A percentile compares a stretch with the other conserved stretches of the same genome.
Evolutionary conservation across 2,797 vertebrate genomes (phyloP).

Genomic region (Pygocentrus nattereri): DNA sequence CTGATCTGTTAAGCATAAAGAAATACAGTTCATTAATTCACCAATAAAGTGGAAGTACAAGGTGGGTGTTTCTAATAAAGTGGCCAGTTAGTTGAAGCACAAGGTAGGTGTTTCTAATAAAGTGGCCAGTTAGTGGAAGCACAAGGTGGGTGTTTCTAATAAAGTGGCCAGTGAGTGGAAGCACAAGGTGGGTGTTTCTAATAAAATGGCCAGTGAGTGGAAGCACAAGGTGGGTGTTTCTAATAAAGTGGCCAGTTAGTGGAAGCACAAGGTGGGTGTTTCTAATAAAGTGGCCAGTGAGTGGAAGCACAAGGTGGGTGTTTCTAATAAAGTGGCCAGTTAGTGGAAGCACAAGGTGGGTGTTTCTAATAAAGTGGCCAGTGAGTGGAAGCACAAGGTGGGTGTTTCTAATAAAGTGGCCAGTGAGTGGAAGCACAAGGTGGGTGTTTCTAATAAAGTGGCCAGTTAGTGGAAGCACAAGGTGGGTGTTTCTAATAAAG

Average conservation of each 20-base stretch:
- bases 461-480: neutral
- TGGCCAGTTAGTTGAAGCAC: neutral
- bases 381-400: neutral
- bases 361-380: neutral
- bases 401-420: neutral
- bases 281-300: neutral
- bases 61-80: neutral
- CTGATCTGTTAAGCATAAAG: constrained; percentile 66
- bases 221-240: neutral
- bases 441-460: neutral
- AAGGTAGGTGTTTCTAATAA: neutral
- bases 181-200: neutral
- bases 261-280: neutral
- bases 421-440: neutral
- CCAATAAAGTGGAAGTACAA: neutral
- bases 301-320: neutral
- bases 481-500: neutral
- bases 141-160: neutral
- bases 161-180: neutral
- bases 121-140: neutral
- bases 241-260: neutral
- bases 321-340: neutral
- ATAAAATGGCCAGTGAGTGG: neutral
- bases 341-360: neutral
- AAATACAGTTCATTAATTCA: neutral